A percentile compares a stretch with the other conserved stretches of the same genome.
phyloP scores from a whole-genome alignment of 2,797 vertebrate species.

The Sebastes iracundus region DNA sequence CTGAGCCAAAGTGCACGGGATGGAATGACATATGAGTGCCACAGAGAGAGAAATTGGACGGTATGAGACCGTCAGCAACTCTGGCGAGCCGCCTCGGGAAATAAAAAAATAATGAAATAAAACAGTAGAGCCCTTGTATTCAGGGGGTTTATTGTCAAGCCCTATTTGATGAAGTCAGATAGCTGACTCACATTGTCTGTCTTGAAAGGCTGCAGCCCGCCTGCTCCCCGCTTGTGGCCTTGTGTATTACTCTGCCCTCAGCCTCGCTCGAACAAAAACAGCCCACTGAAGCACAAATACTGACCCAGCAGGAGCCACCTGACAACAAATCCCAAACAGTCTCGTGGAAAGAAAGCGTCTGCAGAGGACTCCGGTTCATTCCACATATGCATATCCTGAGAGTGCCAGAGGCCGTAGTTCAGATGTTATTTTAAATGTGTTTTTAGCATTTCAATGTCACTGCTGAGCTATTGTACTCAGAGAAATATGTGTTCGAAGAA shows the following conservation, averaged over 20 bases:
- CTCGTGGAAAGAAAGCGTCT: not conserved
- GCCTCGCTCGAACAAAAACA: constrained; percentile 52
- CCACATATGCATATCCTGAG: constrained; percentile 46
- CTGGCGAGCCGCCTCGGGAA: constrained; percentile 74
- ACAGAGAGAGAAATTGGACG: constrained; percentile 74
- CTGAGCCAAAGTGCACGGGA: constrained; percentile 67
- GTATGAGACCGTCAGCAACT: constrained; percentile 78
- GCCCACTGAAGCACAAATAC: constrained; percentile 54
- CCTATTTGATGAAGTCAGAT: constrained; percentile 80
- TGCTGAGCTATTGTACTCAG: constrained; percentile 20
- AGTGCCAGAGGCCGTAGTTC: constrained; percentile 23
- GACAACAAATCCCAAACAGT: constrained; percentile 34
- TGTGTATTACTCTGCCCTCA: constrained; percentile 43
- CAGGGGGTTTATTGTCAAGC: constrained; percentile 79
- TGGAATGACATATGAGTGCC: constrained; percentile 75
- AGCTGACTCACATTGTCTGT: constrained; percentile 76
- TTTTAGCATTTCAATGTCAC: constrained; percentile 48
- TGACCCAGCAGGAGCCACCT: constrained; percentile 55
- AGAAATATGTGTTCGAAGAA: constrained; percentile 1
- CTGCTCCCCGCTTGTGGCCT: constrained; percentile 51
- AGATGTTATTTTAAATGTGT: constrained; percentile 54
- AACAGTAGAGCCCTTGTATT: constrained; percentile 75
- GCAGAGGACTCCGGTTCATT: constrained; percentile 9
- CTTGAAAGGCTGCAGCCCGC: constrained; percentile 59
- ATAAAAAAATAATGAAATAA: constrained; percentile 80